Evolutionary conservation across 2,113 vertebrate species (phyloP).

Genomic region (Polyodon spathula): DNA sequence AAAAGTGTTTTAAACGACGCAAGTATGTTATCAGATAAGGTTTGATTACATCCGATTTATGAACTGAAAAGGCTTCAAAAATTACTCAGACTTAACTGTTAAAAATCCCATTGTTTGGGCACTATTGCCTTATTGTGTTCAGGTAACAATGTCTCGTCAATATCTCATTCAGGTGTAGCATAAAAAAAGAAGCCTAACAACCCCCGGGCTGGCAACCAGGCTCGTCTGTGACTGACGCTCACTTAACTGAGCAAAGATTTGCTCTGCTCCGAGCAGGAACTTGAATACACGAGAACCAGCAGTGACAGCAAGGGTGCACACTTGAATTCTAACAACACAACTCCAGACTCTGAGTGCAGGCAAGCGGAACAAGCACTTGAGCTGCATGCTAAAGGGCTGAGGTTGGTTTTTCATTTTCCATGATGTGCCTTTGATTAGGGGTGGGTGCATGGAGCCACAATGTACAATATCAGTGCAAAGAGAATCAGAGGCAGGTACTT

Average conservation of each 20-base stretch:
- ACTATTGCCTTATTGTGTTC: constrained; percentile 33
- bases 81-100: constrained; percentile 45
- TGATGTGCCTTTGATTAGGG: constrained; percentile 2
- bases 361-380: constrained; percentile 46
- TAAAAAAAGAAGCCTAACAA: constrained; percentile 38
- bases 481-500: neutral
- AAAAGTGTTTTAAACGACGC: constrained; percentile 32
- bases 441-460: neutral
- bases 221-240: constrained; percentile 48
- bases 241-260: constrained; percentile 61
- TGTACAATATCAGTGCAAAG: neutral
- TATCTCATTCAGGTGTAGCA: constrained; percentile 58
- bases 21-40: neutral
- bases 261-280: constrained; percentile 49
- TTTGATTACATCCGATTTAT: constrained; percentile 2
- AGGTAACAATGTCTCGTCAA: constrained; percentile 44
- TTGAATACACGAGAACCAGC: constrained; percentile 35
- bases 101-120: constrained; percentile 15
- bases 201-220: constrained; percentile 47
- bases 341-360: constrained; percentile 48
- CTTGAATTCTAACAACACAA: constrained; percentile 47
- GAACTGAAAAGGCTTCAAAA: constrained; percentile 28
- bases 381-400: constrained; percentile 46
- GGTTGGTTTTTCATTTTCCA: constrained; percentile 11
- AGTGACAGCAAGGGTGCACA: constrained; percentile 42